A percentile compares a stretch with the other conserved stretches of the same genome.
Evolutionary conservation across 92 coral and sea anemone species (phyloP).

Genomic region (Siderastrea radians): DNA sequence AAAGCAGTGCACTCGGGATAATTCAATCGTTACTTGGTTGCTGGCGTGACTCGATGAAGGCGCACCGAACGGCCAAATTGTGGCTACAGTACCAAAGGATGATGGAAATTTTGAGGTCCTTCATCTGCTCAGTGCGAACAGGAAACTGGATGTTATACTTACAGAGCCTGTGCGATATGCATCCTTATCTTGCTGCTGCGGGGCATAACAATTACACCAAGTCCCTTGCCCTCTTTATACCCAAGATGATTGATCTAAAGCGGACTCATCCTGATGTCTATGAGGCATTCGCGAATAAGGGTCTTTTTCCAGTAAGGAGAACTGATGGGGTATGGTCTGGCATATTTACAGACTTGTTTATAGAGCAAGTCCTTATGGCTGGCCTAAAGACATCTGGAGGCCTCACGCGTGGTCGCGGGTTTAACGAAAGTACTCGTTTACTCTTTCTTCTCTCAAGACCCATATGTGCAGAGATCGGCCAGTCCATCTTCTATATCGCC

Average conservation of each 20-base stretch:
- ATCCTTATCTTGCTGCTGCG: constrained; percentile 55
- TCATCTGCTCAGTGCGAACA: constrained; percentile 29
- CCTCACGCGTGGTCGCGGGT: constrained; percentile 37
- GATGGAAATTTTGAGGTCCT: no score
- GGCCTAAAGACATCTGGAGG: constrained; percentile 47
- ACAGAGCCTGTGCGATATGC: constrained; percentile 40
- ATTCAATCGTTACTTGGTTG: no score
- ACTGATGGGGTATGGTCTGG: constrained; percentile 48
- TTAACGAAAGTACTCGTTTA: constrained; percentile 45
- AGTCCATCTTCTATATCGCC: no score
- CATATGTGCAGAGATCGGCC: no score
- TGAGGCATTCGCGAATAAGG: constrained; percentile 18
- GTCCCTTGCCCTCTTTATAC: constrained; percentile 58
- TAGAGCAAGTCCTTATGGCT: constrained; percentile 49
- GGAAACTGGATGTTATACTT: constrained; percentile 49
- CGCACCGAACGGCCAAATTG: no score
- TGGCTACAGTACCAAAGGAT: no score
- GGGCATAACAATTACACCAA: constrained; percentile 57
- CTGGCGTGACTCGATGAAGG: no score
- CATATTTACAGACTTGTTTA: constrained; percentile 43
- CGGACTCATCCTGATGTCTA: constrained; percentile 51
- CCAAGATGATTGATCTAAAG: constrained; percentile 46
- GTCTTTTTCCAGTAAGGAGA: constrained; percentile 38
- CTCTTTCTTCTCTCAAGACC: constrained; percentile 32
- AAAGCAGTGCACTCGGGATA: no score